Evolutionary conservation across 1,140 invertebrate species (phyloP).

Genomic region (Meloidogyne floridensis): DNA sequence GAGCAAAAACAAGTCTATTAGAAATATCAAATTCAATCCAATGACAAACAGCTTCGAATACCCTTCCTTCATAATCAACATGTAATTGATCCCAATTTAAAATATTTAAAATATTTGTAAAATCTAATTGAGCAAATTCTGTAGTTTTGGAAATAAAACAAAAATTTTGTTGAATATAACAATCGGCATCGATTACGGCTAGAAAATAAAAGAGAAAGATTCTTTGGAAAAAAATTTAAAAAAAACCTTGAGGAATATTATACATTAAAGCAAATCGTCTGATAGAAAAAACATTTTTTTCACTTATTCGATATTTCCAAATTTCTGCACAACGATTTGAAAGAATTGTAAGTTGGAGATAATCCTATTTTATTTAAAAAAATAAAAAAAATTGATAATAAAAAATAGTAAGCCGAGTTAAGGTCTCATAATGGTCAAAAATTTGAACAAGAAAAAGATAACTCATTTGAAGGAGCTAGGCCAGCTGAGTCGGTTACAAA

Average conservation of each 20-base stretch:
- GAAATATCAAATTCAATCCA: conserved; percentile 41
- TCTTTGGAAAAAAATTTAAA: background rate
- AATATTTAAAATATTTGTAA: conserved; percentile 70
- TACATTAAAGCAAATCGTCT: conserved; percentile 81
- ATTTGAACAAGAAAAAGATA: no score
- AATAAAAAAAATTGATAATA: background rate
- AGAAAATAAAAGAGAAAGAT: background rate
- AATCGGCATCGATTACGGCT: conserved; percentile 77
- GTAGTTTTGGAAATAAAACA: conserved; percentile 77
- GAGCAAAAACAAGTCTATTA: conserved; percentile 30
- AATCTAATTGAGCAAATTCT: conserved; percentile 76
- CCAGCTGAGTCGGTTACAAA: no score
- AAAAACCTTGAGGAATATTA: conserved; percentile 71
- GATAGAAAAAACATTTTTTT: conserved; percentile 77
- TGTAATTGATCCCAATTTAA: conserved; percentile 79
- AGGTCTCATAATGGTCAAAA: no score
- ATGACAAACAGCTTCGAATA: conserved; percentile 58
- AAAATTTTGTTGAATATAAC: conserved; percentile 83
- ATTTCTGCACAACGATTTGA: conserved; percentile 82
- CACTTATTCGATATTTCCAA: conserved; percentile 70
- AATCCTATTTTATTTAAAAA: conserved; percentile 67
- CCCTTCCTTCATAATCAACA: conserved; percentile 73
- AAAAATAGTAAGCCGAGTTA: background rate
- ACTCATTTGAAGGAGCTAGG: no score
- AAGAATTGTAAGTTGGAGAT: conserved; percentile 79